Base-by-base conservation (phyloP, 1,140 invertebrate species). In the Listronotus oregonensis region DNA sequence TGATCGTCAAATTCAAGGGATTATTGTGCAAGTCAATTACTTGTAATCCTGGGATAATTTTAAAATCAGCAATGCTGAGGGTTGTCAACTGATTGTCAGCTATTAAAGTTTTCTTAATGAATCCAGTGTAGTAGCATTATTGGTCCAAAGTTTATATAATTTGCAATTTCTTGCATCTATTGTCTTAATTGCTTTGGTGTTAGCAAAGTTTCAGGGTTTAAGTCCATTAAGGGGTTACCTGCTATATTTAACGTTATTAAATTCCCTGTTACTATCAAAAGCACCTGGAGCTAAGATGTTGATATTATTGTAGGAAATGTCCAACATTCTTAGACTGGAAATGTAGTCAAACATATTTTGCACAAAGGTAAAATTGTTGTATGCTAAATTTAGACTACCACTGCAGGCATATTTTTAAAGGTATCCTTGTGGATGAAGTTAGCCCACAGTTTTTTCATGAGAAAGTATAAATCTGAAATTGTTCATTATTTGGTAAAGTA, bases 141-240 rank as follows among this genome's bases (percentile, higher is more conserved):
- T 73, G 15, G 32, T 84, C 84, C 90, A 89, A 27, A 92, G 76
- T 55, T 84, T 78, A 15, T 82, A 82, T 37, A 92, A 77, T 61
- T 81, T 80, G 60, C 86, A 87, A 63, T 84, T 83, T 73, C 88
- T 90, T 15, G 89, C 84, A 73, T 92, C 89, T 18, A 89, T 67
- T 52, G 79, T 80, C 8, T 80, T 72, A 0, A 89, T 78, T 34
- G 79, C 76, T 0, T 83, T 81, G 32, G 84, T 83, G 14, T 81
- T 78, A n/a, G 84, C 58, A 75, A 91, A 91, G 2, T 88, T 80
- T 86, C 83, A 0, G 86, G 82, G 43, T 89, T 86, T 1, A 92
- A 73, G 11, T 83, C 80, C 64, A 81, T 83, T 42, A 92, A 77
- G 6, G 86, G 85, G 75, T 92, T 92, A 8, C 86, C 85, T 64